Percentiles rank a stretch among this genome's conserved stretches.
Conservation (phyloP, 2,888 invertebrate genomes). For the Orthonychiurus folsomi region DNA sequence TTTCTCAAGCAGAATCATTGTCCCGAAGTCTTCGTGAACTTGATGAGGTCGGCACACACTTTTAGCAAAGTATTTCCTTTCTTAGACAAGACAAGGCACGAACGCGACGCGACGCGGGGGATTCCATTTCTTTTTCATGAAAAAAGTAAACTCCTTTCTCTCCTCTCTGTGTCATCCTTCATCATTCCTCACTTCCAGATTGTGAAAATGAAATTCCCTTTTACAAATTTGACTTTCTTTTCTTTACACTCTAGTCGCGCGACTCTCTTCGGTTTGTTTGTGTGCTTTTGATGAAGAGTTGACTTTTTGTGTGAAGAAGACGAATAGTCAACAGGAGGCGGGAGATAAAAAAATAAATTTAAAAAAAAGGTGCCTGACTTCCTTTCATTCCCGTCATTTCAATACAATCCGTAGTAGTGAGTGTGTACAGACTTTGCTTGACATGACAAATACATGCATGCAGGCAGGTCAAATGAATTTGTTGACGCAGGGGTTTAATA, state of each 20-base stretch:
- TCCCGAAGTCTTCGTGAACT: too few relatives aligned
- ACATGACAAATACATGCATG: too few relatives aligned
- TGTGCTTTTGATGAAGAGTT: background rate
- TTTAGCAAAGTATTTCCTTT: background rate
- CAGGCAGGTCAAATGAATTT: too few relatives aligned
- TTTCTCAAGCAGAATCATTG: too few relatives aligned
- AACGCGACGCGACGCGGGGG: background rate
- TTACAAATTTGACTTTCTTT: background rate
- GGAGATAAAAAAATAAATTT: too few relatives aligned
- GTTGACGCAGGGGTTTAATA: too few relatives aligned
- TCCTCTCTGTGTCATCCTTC: background rate
- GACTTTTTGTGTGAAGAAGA: background rate
- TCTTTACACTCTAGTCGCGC: background rate
- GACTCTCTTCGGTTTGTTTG: background rate
- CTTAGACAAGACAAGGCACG: background rate
- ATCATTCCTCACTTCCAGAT: background rate
- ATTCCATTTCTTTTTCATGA: background rate
- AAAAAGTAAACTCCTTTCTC: background rate
- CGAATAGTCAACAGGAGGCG: background rate
- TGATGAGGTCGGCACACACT: background rate
- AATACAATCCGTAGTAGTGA: too few relatives aligned
- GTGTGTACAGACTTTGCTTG: too few relatives aligned
- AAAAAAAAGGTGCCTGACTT: background rate
- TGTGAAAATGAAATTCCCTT: background rate
- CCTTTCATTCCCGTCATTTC: too few relatives aligned